A percentile compares a stretch with the other conserved stretches of the same genome.
phyloP scores from a whole-genome alignment of 2,113 vertebrate genomes.

The Nothobranchius kuhntae region DNA sequence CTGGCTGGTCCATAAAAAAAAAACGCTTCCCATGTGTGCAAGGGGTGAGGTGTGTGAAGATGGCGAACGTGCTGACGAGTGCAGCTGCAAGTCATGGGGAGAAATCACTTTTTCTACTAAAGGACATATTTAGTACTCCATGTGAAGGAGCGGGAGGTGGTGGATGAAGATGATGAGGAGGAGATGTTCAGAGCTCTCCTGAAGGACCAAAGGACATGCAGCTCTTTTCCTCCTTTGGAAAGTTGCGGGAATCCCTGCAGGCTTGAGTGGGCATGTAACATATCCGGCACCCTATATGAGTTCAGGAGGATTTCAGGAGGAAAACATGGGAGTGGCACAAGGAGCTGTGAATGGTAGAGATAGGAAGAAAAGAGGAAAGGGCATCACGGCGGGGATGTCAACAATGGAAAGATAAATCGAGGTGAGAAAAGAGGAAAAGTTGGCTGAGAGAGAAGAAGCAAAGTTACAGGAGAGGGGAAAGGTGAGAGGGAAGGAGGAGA shows the following conservation, averaged over 20 bases:
- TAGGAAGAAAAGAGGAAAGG: background rate
- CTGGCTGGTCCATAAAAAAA: constrained; percentile 70
- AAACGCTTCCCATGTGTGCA: constrained; percentile 66
- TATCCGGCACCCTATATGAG: background rate
- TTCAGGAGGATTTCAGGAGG: constrained; percentile 1
- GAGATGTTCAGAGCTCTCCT: constrained; percentile 27
- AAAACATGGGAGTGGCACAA: background rate
- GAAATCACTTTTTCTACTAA: constrained; percentile 63
- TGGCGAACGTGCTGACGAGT: constrained; percentile 49
- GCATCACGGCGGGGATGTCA: background rate
- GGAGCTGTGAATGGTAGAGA: background rate
- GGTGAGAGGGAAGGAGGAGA: background rate
- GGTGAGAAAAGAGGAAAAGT: background rate
- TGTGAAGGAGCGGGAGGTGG: constrained; percentile 33
- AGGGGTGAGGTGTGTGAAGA: constrained; percentile 53
- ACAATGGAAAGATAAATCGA: background rate
- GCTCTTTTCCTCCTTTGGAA: constrained; percentile 28
- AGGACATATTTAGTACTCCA: constrained; percentile 73
- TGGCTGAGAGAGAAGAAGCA: background rate
- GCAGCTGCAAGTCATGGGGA: constrained; percentile 37
- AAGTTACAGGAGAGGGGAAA: background rate
- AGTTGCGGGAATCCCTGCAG: constrained; percentile 42
- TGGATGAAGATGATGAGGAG: constrained; percentile 6
- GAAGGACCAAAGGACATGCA: constrained; percentile 45
- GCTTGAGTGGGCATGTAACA: constrained; percentile 16